These are phyloP conservation scores for Andricus grossulariae DNA, from an alignment of 1,140 invertebrate species.

Conservation along the genomic window DNA sequence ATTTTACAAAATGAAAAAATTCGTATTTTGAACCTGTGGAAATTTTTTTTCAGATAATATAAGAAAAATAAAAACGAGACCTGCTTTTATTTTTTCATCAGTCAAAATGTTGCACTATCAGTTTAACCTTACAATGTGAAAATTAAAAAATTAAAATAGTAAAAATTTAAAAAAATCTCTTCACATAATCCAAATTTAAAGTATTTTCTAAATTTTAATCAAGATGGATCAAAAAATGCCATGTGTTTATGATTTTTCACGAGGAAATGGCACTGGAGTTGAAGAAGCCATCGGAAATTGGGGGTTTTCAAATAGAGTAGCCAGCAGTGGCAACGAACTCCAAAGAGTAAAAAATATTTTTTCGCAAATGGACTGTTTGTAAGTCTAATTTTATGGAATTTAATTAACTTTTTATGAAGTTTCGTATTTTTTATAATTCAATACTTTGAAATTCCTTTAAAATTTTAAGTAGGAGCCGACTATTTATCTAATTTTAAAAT, in stretches of 20 bases:
- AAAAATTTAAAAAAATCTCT: neutral
- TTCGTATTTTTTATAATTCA: no score
- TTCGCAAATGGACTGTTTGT: slow-evolving; percentile 64
- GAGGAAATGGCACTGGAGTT: slow-evolving; percentile 60
- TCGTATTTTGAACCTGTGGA: no score
- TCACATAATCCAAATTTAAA: neutral
- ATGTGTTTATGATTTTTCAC: slow-evolving; percentile 60
- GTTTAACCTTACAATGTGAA: neutral
- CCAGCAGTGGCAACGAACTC: slow-evolving; percentile 61
- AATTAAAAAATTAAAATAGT: neutral
- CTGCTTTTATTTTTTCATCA: no score
- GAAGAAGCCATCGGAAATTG: slow-evolving; percentile 69
- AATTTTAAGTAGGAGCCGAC: no score
- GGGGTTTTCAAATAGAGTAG: slow-evolving; percentile 64
- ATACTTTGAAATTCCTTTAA: no score
- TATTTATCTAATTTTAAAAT: no score
- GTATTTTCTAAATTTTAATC: neutral
- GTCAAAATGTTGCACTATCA: no score
- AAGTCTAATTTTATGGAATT: slow-evolving; percentile 38
- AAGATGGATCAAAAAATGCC: slow-evolving; percentile 25
- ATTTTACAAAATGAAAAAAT: no score
- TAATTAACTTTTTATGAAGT: neutral
- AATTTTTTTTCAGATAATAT: no score
- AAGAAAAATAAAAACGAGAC: no score
- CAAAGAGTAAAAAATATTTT: slow-evolving; percentile 61